Evolutionary conservation across 1,140 invertebrate species (phyloP).

Genomic region (Armadillidium nasatum): DNA sequence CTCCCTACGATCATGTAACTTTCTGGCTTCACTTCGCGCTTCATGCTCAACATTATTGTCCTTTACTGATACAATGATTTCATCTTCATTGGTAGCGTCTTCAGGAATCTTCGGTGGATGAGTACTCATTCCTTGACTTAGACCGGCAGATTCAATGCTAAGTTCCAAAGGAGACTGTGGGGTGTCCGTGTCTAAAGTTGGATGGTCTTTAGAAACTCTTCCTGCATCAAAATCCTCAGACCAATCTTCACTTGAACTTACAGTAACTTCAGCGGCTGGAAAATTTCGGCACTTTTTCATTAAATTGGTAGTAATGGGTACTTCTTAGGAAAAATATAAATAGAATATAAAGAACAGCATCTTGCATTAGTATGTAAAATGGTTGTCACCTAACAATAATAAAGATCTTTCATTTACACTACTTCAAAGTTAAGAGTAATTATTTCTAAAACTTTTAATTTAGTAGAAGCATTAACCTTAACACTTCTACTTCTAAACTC

Average conservation of each 20-base stretch:
- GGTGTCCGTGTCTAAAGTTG: neutral
- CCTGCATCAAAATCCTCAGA: neutral
- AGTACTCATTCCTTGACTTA: neutral
- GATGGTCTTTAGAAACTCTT: neutral
- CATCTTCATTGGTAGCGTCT: neutral
- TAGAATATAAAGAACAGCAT: too few species aligned
- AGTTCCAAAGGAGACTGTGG: neutral
- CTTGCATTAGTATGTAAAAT: too few species aligned
- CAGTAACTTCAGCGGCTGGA: neutral
- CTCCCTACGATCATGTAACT: neutral
- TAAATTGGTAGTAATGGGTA: too few species aligned
- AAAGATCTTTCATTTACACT: too few species aligned
- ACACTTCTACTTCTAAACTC: too few species aligned
- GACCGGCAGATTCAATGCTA: conserved; percentile 3
- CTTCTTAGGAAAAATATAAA: too few species aligned
- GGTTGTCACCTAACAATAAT: too few species aligned
- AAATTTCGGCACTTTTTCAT: neutral
- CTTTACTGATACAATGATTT: neutral
- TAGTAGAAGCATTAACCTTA: too few species aligned
- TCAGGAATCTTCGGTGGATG: neutral
- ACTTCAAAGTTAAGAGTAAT: too few species aligned
- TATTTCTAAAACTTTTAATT: too few species aligned
- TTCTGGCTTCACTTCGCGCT: neutral
- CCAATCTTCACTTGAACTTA: neutral
- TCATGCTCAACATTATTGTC: neutral